These are phyloP conservation scores for Sceloporus undulatus DNA, from an alignment of 2,113 vertebrate species.

Conservation along the genomic window DNA sequence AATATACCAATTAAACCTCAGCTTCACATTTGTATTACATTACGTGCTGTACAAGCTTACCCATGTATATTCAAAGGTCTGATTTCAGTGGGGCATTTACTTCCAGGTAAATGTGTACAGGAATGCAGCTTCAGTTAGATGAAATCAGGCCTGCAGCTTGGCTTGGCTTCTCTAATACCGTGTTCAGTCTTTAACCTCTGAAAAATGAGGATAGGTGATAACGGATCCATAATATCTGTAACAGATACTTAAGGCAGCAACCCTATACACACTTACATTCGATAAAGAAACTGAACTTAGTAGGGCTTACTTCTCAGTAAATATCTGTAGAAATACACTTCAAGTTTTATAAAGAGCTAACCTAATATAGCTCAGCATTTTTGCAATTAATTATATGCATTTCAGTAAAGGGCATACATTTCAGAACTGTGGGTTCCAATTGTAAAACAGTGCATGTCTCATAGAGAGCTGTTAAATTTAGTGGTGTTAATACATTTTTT, in stretches of 20 bases:
- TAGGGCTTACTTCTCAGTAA: background rate
- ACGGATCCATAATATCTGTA: background rate
- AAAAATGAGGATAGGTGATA: conserved; percentile 27
- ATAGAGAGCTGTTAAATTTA: conserved; percentile 60
- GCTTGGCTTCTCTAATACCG: conserved; percentile 42
- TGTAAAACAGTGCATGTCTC: conserved; percentile 69
- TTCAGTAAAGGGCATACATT: conserved; percentile 58
- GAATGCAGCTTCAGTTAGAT: background rate
- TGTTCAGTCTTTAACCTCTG: conserved; percentile 38
- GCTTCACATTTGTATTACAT: background rate
- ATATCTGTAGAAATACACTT: too few relatives aligned
- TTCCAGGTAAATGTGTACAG: background rate
- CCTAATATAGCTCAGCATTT: conserved; percentile 41
- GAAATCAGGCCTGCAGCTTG: conserved; percentile 53
- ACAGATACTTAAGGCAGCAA: background rate
- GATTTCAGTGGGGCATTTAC: background rate
- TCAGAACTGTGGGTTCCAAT: conserved; percentile 71
- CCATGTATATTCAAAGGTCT: background rate
- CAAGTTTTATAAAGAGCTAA: conserved; percentile 10
- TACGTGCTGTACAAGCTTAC: background rate
- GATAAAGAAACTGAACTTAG: background rate
- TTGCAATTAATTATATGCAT: background rate
- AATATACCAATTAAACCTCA: background rate
- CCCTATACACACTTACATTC: background rate
- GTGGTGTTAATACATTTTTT: conserved; percentile 68